These are phyloP conservation scores for Orbicella faveolata DNA, from an alignment of 64 coral and sea anemone genomes.

Conservation along the genomic window DNA sequence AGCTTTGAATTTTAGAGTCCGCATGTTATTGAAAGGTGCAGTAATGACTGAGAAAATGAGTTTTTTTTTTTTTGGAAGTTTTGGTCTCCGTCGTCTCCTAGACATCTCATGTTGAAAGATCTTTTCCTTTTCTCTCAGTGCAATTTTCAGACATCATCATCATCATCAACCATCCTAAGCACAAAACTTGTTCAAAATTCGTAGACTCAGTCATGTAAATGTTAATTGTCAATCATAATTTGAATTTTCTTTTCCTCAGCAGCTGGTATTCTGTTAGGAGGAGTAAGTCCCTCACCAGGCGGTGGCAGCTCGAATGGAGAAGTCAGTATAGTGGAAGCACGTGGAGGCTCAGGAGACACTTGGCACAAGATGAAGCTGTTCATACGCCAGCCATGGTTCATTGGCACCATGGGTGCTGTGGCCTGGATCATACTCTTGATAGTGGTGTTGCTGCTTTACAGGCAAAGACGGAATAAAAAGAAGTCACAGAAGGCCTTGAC, in stretches of 20 bases:
- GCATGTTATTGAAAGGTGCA: no score
- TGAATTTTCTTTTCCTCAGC: background rate
- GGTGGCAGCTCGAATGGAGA: conserved; percentile 3
- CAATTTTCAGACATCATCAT: no score
- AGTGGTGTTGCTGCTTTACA: conserved; percentile 74
- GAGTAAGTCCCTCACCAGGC: background rate
- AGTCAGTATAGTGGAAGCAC: conserved; percentile 38
- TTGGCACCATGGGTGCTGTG: conserved; percentile 69
- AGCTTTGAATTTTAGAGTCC: no score
- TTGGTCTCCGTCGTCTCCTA: no score
- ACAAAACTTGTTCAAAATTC: no score
- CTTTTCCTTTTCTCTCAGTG: no score
- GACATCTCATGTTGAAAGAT: no score
- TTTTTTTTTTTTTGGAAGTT: no score
- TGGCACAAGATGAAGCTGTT: conserved; percentile 78
- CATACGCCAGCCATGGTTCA: conserved; percentile 87
- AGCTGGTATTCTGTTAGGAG: background rate
- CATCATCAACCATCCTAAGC: no score
- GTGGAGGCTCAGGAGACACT: conserved; percentile 8
- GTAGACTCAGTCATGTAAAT: no score
- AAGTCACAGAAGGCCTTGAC: conserved; percentile 11
- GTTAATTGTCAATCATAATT: background rate
- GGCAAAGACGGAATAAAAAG: conserved; percentile 54
- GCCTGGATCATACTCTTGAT: conserved; percentile 73
- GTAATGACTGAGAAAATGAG: no score